Base-by-base conservation (phyloP, 2,888 invertebrate genomes). In the Drosophila cognata region DNA sequence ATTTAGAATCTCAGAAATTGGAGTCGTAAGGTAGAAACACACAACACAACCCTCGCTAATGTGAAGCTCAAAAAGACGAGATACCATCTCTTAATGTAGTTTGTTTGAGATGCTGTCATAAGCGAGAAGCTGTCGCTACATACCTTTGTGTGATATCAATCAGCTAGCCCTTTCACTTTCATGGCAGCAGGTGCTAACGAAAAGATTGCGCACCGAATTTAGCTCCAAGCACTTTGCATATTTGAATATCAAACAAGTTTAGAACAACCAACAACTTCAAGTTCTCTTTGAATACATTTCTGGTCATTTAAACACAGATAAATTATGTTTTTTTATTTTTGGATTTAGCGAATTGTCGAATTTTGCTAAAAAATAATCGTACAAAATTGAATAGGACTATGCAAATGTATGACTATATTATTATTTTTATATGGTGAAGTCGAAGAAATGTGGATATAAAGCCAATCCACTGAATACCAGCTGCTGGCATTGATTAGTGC, bases 151-250 rank as follows among this genome's bases (percentile, higher is more conserved):
- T 71, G 50, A 29, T 50, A 43, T 28, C 13, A 35, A 51, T 46
- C 60, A 29, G 29, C 28, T 52, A 64, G 69, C 84, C 84, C 84
- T 84, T 84, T 84, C 87, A 84, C 84, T 84, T 84, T 84, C 77
- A 50, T 16, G 10, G 21, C 11, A 25, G 21, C 25, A 74, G 52
- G 50, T 69, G 62, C 43, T 71, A 72, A 71, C 43, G 43, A 78
- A 56, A 25, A 61, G 29, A 48, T 59, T 38, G 35, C 35, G 38
- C 29, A 50, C n/a, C 28, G 21, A 38, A 38, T 52, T 57, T 50
- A 58, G 55, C 57, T 48, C 38, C 8, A 35, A 50, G 52, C 57
- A 41, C 55, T 63, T 65, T 46, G 36, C 61, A 52, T 62, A 65
- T 56, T 55, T 65, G 33, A 57, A 73, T 52, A 69, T 41, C 31